Base-by-base conservation (phyloP, 2,888 invertebrate genomes). In the Dione vanillae region DNA sequence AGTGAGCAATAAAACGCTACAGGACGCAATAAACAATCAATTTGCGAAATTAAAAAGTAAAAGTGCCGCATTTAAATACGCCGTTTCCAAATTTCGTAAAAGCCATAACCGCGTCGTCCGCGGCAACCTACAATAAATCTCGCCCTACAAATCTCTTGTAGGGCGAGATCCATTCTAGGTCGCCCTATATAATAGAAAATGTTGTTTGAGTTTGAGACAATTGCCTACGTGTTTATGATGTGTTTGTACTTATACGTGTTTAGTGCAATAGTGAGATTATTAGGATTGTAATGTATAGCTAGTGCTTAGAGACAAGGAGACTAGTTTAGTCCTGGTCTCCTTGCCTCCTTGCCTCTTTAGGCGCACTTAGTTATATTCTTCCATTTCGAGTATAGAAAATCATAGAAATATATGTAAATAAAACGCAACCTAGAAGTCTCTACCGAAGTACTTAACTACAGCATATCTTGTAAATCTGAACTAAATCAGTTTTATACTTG, bases 41-140 rank as follows among this genome's bases (percentile, higher is more conserved):
- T 45, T 61, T 61, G 11, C 45, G 61, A 61, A 61, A 61, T 61
- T 61, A 61, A 61, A 45, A 61, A 61, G 61, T 61, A 61, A 61
- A 61, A 61, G 61, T 61, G 27, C n/a, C 27, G 14, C 6, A 20
- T 20, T 6, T 61, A 27, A 16, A 45, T 27, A 45, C 27, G 27
- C 20, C 59, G 43, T 61, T 61, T 45, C 43, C 56, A 56, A 61
- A 45, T 61, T 61, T 61, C 61, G 59, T 6, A 43, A 59, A 59
- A 14, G 5, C n/a, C 20, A 27, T 10, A 59, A 10, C 10, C n/a
- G 20, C 16, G 45, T 35, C 20, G 6, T 20, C 14, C 61, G 59
- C 59, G 14, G 58, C 20, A 19, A 41, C 59, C 61, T n/a, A n/a
- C n/a, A n/a, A n/a, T n/a, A n/a, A n/a, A n/a, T 61, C 43, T 7